Evolutionary conservation across 2,888 invertebrate genomes (phyloP).

Genomic region (Caenorhabditis sp.): DNA sequence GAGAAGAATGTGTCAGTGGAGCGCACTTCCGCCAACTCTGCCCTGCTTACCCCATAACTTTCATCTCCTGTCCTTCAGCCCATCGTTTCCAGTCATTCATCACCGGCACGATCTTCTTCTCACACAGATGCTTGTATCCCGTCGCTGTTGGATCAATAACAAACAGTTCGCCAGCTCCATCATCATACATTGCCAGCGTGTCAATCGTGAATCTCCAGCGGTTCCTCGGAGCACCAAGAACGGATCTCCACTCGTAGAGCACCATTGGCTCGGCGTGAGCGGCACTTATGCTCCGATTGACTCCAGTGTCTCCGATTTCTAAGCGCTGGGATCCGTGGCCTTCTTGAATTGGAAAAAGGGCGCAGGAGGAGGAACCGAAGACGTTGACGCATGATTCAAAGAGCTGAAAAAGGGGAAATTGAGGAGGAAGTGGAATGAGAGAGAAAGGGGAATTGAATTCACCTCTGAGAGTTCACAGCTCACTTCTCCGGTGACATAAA

Average conservation of each 20-base stretch:
- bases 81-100: constrained; percentile 46
- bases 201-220: constrained; percentile 62
- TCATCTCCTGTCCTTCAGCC: constrained; percentile 34
- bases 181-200: constrained; percentile 61
- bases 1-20: neutral
- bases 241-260: constrained; percentile 62
- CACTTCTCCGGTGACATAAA: constrained; percentile 62
- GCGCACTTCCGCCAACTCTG: neutral
- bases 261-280: constrained; percentile 63
- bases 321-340: constrained; percentile 54
- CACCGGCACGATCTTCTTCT: constrained; percentile 60
- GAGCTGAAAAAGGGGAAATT: constrained; percentile 46
- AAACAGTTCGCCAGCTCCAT: constrained; percentile 58
- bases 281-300: constrained; percentile 38
- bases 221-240: constrained; percentile 24
- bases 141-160: constrained; percentile 59
- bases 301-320: constrained; percentile 68
- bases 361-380: constrained; percentile 49
- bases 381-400: constrained; percentile 52
- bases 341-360: constrained; percentile 61
- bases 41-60: constrained; percentile 40
- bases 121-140: constrained; percentile 64
- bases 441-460: neutral
- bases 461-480: constrained; percentile 49
- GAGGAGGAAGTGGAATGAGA: neutral